Conservation (phyloP, 2,888 invertebrate genomes). For the Auanema freiburgensis region DNA sequence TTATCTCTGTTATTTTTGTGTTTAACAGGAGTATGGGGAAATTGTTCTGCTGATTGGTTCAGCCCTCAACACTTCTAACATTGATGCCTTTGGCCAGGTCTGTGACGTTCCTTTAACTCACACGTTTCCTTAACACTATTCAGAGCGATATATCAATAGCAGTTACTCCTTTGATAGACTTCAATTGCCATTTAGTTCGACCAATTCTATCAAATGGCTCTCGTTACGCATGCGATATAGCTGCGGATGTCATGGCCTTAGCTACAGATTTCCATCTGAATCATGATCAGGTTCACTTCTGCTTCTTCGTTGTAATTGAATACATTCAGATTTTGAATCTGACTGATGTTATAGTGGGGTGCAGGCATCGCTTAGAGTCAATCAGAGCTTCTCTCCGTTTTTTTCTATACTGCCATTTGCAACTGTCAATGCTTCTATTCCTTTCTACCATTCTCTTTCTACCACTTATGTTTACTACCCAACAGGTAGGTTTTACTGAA, state of each 20-base stretch:
- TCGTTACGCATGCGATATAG: slow-evolving; percentile 25
- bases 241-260: slow-evolving; percentile 28
- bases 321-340: slow-evolving; percentile 26
- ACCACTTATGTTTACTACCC: slow-evolving; percentile 32
- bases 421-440: slow-evolving; percentile 23
- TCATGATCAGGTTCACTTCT: slow-evolving; percentile 24
- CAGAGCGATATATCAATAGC: slow-evolving; percentile 30
- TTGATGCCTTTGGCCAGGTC: slow-evolving; percentile 83
- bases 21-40: slow-evolving; percentile 79
- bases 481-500: slow-evolving; percentile 7
- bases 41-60: slow-evolving; percentile 87
- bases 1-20: neutral
- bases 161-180: slow-evolving; percentile 27
- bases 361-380: slow-evolving; percentile 33
- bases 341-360: slow-evolving; percentile 27
- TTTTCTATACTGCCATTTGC: slow-evolving; percentile 16
- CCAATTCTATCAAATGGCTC: neutral
- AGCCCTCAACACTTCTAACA: slow-evolving; percentile 84
- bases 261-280: slow-evolving; percentile 35
- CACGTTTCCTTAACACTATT: no score
- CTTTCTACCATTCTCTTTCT: slow-evolving; percentile 29
- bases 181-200: slow-evolving; percentile 4
- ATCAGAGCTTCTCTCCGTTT: slow-evolving; percentile 22
- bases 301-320: neutral
- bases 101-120: slow-evolving; percentile 72